Percentiles rank a stretch among this genome's conserved stretches.
phyloP scores from a whole-genome alignment of 2,113 vertebrate species.

The Sinocyclocheilus grahami region DNA sequence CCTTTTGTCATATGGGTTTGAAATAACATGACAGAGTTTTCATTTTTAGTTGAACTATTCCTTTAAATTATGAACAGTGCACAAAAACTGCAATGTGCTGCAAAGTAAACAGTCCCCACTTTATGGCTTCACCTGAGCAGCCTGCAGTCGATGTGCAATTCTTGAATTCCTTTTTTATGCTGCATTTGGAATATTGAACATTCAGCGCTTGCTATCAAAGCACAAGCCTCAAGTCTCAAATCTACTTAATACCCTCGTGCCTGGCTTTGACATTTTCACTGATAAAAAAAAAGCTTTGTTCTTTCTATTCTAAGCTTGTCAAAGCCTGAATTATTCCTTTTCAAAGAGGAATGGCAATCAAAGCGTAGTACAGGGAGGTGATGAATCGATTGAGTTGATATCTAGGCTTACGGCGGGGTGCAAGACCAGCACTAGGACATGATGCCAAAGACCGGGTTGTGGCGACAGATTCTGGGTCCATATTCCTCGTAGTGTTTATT shows the following conservation, averaged over 20 bases:
- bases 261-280: constrained; percentile 23
- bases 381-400: constrained; percentile 18
- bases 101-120: too few relatives aligned
- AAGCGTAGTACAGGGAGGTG: background rate
- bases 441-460: constrained; percentile 89
- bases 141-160: background rate
- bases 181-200: constrained; percentile 34
- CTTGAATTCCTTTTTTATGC: constrained; percentile 7
- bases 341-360: constrained; percentile 7
- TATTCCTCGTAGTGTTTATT: constrained; percentile 80
- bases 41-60: background rate
- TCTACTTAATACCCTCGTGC: constrained; percentile 22
- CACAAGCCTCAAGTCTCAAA: background rate
- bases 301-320: constrained; percentile 27
- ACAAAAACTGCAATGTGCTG: background rate
- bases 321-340: constrained; percentile 27
- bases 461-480: constrained; percentile 89
- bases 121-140: constrained; percentile 14
- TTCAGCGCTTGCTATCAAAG: constrained; percentile 14
- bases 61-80: constrained; percentile 1
- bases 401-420: background rate
- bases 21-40: too few relatives aligned
- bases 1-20: background rate
- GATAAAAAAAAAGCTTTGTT: constrained; percentile 36
- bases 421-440: constrained; percentile 85